phyloP scores from a whole-genome alignment of 2,113 vertebrate species.

The Scartelaos histophorus region DNA sequence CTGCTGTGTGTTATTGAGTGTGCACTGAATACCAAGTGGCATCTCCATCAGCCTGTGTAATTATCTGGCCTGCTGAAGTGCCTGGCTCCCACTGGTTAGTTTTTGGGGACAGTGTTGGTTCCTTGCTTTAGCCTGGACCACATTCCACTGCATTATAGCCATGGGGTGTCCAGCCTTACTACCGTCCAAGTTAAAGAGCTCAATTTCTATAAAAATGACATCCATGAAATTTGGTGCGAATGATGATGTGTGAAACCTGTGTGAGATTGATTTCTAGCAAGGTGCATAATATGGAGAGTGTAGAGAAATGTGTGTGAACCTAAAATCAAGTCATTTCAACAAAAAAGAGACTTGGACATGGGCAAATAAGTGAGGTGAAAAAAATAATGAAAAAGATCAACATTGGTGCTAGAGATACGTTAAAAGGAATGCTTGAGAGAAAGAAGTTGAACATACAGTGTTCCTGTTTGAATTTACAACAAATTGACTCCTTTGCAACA shows the following conservation, averaged over 20 bases:
- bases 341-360: too few species aligned
- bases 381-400: too few species aligned
- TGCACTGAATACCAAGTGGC: slow-evolving; percentile 75
- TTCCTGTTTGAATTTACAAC: too few species aligned
- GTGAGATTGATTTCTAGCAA: background rate
- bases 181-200: background rate
- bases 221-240: background rate
- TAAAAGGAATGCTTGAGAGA: too few species aligned
- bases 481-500: too few species aligned
- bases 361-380: too few species aligned
- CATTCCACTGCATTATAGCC: slow-evolving; percentile 20
- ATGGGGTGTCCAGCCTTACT: slow-evolving; percentile 4
- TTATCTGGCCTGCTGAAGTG: slow-evolving; percentile 64
- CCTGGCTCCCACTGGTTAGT: slow-evolving; percentile 36
- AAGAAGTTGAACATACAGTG: too few species aligned
- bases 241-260: background rate
- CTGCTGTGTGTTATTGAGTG: slow-evolving; percentile 66
- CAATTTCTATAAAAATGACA: background rate
- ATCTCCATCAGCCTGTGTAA: slow-evolving; percentile 62
- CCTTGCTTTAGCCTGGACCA: slow-evolving; percentile 16
- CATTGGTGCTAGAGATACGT: too few species aligned
- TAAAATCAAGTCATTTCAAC: too few species aligned
- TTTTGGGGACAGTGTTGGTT: slow-evolving; percentile 19
- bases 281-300: background rate
- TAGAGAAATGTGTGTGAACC: background rate